These are phyloP conservation scores for Seira musarum DNA, from an alignment of 2,888 invertebrate genomes.

Conservation along the genomic window DNA sequence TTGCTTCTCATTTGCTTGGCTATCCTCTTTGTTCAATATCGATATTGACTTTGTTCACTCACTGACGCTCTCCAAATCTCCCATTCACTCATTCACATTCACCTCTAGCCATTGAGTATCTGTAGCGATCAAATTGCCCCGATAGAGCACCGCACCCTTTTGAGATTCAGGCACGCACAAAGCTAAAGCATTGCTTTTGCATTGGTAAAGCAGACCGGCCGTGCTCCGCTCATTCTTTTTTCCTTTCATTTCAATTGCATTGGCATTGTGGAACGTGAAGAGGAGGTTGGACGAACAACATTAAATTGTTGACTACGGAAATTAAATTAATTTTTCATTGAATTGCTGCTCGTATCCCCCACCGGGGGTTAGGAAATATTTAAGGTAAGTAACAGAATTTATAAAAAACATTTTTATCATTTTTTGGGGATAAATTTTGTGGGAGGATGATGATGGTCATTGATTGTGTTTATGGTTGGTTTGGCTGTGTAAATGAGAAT, in stretches of 20 bases:
- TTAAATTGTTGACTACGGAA: not conserved
- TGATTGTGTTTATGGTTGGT: not conserved
- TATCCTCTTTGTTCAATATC: not conserved
- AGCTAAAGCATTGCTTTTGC: not conserved
- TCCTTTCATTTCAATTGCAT: not conserved
- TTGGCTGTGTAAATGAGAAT: too few relatives aligned
- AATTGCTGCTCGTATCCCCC: conserved; percentile 2
- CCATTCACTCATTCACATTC: too few relatives aligned
- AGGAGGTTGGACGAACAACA: not conserved
- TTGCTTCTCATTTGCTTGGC: not conserved
- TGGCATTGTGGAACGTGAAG: not conserved
- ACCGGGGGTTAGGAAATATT: conserved; percentile 1
- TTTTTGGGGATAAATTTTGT: conserved; percentile 27
- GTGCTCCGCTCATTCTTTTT: not conserved
- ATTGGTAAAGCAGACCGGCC: not conserved
- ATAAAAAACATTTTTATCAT: not conserved
- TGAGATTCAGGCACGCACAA: conserved; percentile 31
- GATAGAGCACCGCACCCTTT: conserved; percentile 4
- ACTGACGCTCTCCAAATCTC: not conserved
- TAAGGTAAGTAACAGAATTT: conserved; percentile 13
- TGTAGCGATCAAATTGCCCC: not conserved
- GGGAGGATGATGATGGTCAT: conserved; percentile 9
- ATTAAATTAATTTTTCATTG: not conserved
- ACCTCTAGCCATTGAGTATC: too few relatives aligned
- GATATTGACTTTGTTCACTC: not conserved